These are phyloP conservation scores for Melipona quadrifasciata DNA, from an alignment of 1,140 invertebrate species.

Conservation along the genomic window DNA sequence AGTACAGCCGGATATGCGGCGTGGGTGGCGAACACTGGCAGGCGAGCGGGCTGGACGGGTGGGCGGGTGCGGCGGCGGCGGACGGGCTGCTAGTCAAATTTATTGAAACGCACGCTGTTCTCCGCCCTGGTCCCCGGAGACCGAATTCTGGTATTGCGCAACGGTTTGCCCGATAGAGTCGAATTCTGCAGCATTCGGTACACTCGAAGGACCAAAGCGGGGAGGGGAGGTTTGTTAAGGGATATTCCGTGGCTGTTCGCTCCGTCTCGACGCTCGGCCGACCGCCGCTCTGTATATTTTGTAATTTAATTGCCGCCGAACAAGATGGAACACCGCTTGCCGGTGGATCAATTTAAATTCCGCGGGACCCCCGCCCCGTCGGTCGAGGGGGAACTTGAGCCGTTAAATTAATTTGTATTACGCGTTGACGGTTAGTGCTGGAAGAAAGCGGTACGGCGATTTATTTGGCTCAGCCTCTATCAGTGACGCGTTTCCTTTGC, in stretches of 20 bases:
- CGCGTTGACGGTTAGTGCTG: not conserved
- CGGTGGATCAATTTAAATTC: constrained; percentile 39
- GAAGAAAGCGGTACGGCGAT: constrained; percentile 24
- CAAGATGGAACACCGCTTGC: constrained; percentile 28
- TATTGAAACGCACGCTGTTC: constrained; percentile 74
- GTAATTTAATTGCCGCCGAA: constrained; percentile 41
- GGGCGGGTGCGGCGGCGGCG: constrained; percentile 44
- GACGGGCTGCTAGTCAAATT: constrained; percentile 73
- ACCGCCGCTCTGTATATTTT: constrained; percentile 32
- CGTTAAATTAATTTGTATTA: constrained; percentile 33
- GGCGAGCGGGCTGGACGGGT: constrained; percentile 16
- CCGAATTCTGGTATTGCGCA: constrained; percentile 55
- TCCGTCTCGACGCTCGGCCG: not conserved
- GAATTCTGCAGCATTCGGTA: constrained; percentile 52
- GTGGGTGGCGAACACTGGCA: constrained; percentile 27
- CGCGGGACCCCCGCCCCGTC: not conserved
- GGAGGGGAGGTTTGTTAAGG: constrained; percentile 38
- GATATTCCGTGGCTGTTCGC: constrained; percentile 30
- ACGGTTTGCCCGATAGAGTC: constrained; percentile 58
- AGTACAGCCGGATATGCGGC: constrained; percentile 58
- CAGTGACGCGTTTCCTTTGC: not conserved
- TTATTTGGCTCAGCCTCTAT: constrained; percentile 9
- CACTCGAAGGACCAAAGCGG: constrained; percentile 40
- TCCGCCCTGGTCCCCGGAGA: constrained; percentile 65
- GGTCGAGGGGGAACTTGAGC: not conserved